Percentiles rank a stretch among this genome's conserved stretches.
phyloP scores from a whole-genome alignment of 2,113 vertebrate species.

The Serranochromis macrocephalus region DNA sequence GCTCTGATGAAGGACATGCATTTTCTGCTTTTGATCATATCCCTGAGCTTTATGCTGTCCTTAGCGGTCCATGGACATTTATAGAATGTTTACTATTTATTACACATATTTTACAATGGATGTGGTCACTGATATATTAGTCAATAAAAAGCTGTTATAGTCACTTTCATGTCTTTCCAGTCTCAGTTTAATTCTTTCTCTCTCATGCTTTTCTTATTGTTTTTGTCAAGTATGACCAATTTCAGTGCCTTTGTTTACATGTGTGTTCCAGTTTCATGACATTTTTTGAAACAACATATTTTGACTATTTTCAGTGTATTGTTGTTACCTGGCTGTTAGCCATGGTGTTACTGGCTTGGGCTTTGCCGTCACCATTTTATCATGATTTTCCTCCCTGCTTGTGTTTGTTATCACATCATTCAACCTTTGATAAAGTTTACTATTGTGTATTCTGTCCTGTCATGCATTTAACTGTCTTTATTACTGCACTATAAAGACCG shows the following conservation, averaged over 20 bases:
- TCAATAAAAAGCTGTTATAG: background rate
- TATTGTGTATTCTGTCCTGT: background rate
- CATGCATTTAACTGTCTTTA: background rate
- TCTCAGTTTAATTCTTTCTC: background rate
- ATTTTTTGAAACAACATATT: background rate
- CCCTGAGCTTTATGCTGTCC: background rate
- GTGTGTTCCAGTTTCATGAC: background rate
- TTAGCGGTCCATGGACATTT: background rate
- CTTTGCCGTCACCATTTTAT: background rate
- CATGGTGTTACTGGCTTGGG: background rate
- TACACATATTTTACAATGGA: background rate
- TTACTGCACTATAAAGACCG: background rate
- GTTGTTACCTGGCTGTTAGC: background rate
- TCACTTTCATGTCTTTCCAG: background rate
- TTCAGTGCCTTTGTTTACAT: background rate
- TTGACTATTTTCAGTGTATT: background rate
- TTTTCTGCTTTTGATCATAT: slow-evolving; percentile 31
- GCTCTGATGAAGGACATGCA: slow-evolving; percentile 1
- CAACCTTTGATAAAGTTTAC: background rate
- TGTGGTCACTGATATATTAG: background rate
- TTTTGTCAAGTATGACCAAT: background rate
- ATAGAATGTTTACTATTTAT: background rate
- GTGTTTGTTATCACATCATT: background rate
- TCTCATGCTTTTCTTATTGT: rapidly evolving
- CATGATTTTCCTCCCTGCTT: background rate